Evolutionary conservation across 2,113 vertebrate genomes (phyloP).

Genomic region (Barnardius zonarius): DNA sequence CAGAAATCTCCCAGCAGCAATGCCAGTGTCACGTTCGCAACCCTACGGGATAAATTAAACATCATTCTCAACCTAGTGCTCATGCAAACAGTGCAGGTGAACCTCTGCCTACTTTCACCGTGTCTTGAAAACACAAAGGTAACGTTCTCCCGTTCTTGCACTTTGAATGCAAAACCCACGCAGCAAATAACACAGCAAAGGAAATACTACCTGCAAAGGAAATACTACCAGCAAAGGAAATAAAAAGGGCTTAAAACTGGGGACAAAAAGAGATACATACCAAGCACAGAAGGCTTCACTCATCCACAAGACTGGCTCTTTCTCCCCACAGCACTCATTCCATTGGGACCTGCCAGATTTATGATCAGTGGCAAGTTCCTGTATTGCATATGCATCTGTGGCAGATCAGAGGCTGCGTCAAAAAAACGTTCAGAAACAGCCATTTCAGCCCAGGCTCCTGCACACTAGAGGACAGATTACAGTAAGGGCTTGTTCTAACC

Average conservation of each 20-base stretch:
- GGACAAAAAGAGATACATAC: background rate
- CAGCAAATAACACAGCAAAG: background rate
- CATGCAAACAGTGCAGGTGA: background rate
- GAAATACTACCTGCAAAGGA: background rate
- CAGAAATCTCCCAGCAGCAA: background rate
- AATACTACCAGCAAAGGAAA: background rate
- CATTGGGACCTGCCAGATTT: background rate
- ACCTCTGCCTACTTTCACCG: background rate
- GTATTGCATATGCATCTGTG: background rate
- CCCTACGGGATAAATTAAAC: accelerated
- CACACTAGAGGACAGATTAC: background rate
- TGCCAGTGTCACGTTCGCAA: accelerated
- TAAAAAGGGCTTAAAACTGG: background rate
- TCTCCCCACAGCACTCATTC: background rate
- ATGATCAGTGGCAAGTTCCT: background rate
- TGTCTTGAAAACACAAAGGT: background rate
- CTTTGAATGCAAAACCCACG: background rate
- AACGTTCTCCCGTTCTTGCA: background rate
- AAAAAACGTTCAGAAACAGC: background rate
- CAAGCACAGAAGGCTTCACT: background rate
- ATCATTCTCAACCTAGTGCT: background rate
- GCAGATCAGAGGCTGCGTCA: background rate
- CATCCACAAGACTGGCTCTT: background rate
- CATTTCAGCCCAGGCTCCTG: background rate
- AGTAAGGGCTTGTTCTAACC: background rate